phyloP scores from a whole-genome alignment of 23 tunicate species.

The Ciona savignyi region DNA sequence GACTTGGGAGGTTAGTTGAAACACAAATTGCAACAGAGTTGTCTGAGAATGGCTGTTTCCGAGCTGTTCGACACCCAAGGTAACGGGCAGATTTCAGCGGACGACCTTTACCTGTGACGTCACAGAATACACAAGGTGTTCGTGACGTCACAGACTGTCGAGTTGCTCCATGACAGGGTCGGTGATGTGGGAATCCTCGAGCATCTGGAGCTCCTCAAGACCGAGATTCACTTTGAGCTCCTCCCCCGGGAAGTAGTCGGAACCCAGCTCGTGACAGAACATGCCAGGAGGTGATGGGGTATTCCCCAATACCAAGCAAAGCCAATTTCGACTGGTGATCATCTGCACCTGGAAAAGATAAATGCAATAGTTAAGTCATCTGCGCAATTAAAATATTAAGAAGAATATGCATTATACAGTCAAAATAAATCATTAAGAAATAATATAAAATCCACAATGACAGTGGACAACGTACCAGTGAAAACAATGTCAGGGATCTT shows the following conservation, averaged over 20 bases:
- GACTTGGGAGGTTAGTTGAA: background rate
- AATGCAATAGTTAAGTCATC: too few species aligned
- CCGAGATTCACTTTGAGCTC: slow-evolving; percentile 70
- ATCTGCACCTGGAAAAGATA: background rate
- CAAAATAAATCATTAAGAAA: too few species aligned
- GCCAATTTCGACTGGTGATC: slow-evolving; percentile 5
- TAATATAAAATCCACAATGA: background rate
- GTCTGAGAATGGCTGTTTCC: background rate
- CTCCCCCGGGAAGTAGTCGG: slow-evolving; percentile 74
- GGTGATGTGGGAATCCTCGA: slow-evolving; percentile 53
- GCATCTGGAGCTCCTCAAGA: slow-evolving; percentile 82
- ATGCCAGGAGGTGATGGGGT: background rate
- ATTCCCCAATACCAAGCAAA: background rate
- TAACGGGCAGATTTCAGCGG: too few species aligned
- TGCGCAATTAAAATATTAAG: too few species aligned
- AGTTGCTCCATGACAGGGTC: slow-evolving; percentile 71
- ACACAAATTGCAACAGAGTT: background rate
- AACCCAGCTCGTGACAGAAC: slow-evolving; percentile 9
- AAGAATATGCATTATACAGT: too few species aligned
- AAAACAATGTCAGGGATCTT: slow-evolving; percentile 76
- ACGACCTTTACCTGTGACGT: background rate
- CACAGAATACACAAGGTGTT: background rate
- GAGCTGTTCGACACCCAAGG: too few species aligned
- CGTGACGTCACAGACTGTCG: slow-evolving; percentile 4
- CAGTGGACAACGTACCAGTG: slow-evolving; percentile 32